phyloP scores from a whole-genome alignment of 2,888 invertebrate genomes.

The Hirtodrosophila cameraria region DNA sequence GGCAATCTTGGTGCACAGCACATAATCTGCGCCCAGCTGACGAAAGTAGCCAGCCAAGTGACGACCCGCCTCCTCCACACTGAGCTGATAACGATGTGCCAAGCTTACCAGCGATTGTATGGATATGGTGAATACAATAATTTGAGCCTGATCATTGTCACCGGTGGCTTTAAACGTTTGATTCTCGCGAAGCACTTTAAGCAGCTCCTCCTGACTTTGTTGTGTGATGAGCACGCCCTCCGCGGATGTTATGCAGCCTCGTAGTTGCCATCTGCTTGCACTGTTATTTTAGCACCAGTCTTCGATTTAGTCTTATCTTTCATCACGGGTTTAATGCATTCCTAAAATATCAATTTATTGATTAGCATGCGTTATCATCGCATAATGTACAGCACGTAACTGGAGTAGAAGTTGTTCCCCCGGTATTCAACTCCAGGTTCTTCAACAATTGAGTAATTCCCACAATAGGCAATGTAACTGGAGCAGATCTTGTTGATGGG shows the following conservation, averaged over 20 bases:
- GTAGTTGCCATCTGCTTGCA: conserved; percentile 94
- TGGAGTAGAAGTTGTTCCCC: too few relatives aligned
- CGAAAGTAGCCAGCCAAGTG: conserved; percentile 91
- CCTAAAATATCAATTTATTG: conserved; percentile 87
- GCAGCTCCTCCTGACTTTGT: conserved; percentile 96
- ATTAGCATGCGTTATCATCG: too few relatives aligned
- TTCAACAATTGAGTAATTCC: too few relatives aligned
- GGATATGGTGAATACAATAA: conserved; percentile 93
- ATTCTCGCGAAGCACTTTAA: conserved; percentile 91
- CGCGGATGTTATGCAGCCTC: conserved; percentile 98
- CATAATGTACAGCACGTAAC: too few relatives aligned
- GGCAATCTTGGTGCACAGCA: conserved; percentile 95
- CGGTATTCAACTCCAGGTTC: too few relatives aligned
- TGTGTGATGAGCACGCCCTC: conserved; percentile 98
- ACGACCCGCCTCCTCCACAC: conserved; percentile 88
- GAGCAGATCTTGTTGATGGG: too few relatives aligned
- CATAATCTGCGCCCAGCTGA: conserved; percentile 92
- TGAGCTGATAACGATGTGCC: conserved; percentile 90
- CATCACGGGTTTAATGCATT: conserved; percentile 97
- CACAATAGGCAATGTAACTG: too few relatives aligned
- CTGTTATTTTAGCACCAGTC: conserved; percentile 94
- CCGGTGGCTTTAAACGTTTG: conserved; percentile 86
- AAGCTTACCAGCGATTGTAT: conserved; percentile 95
- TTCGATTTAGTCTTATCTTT: conserved; percentile 89
- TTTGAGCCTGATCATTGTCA: conserved; percentile 85